Evolutionary conservation across 2,797 vertebrate species (phyloP).

Genomic region (Antrozous pallidus): DNA sequence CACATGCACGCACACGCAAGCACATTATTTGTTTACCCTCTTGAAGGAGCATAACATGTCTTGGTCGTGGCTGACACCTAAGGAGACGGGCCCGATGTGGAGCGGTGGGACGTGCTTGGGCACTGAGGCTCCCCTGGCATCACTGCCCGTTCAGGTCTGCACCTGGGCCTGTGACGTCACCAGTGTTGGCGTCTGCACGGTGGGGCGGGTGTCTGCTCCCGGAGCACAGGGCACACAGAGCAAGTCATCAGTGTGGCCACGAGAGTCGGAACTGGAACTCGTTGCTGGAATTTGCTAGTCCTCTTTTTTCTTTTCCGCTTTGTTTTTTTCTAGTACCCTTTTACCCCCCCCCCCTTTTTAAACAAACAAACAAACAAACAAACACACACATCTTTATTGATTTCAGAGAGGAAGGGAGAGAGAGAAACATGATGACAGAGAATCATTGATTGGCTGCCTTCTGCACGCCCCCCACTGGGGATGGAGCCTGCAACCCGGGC

Average conservation of each 20-base stretch:
- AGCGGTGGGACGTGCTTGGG: accelerated
- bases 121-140: accelerated
- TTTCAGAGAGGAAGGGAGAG: too few species aligned
- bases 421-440: too few species aligned
- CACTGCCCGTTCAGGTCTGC: accelerated
- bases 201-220: accelerated
- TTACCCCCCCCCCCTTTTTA: too few species aligned
- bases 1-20: not conserved
- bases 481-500: too few species aligned
- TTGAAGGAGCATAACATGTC: accelerated
- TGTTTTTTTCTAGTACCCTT: too few species aligned
- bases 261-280: not conserved
- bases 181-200: too few species aligned
- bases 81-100: accelerated
- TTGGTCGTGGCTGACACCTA: accelerated
- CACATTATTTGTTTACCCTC: not conserved
- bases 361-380: too few species aligned
- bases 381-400: too few species aligned
- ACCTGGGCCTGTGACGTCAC: accelerated
- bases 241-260: accelerated
- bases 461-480: too few species aligned
- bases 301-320: not conserved
- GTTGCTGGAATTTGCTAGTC: not conserved
- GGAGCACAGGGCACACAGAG: not conserved
- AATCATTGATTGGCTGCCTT: too few species aligned